Base-by-base conservation (phyloP, 2,797 vertebrate genomes). In the Todus mexicanus region DNA sequence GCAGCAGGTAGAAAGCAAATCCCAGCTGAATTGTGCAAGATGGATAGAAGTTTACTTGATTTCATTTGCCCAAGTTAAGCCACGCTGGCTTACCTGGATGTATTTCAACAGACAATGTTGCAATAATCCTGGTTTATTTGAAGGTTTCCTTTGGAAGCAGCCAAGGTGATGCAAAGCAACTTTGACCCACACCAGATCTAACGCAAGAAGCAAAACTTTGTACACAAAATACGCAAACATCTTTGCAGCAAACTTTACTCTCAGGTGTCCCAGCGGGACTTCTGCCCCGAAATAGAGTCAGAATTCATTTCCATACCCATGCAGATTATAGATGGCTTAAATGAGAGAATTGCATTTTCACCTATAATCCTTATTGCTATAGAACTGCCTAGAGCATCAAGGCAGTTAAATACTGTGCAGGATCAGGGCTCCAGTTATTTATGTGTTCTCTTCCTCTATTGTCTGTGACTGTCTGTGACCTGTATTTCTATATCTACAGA, bases 61-160 rank as follows among this genome's bases (percentile, higher is more conserved):
- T 83, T 84, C 6, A 3, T 86, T 92, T 86, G 91, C 73, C 56
- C 71, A 71, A 76, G 71, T 29, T 81, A 87, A 87, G 71, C 50
- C 37, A 15, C 27, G 57, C 53, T 93, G 74, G 40, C 25, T 88
- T 89, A 84, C 66, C 51, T 79, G 89, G 60, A 26, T n/a, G 9
- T 12, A 74, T 92, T 91, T 94, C 93, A 84, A 86, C 45, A 70
- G 73, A 31, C 15, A 57, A 19, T 87, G 80, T 81, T 94, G 79
- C 57, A 89, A 78, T 2, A 4, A 72, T 53, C 43, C 63, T n/a
- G 23, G 47, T 86, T 94, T 75, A 50, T 70, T 91, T 53, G 68
- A 92, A 74, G 57, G 22, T 48, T 91, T 93, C 76, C 50, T 94
- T 71, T 92, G 84, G 66, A 93, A 64, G 7, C 15, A 79, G 57